Evolutionary conservation across 2,797 vertebrate genomes (phyloP).

Genomic region (Simalia tracyae): DNA sequence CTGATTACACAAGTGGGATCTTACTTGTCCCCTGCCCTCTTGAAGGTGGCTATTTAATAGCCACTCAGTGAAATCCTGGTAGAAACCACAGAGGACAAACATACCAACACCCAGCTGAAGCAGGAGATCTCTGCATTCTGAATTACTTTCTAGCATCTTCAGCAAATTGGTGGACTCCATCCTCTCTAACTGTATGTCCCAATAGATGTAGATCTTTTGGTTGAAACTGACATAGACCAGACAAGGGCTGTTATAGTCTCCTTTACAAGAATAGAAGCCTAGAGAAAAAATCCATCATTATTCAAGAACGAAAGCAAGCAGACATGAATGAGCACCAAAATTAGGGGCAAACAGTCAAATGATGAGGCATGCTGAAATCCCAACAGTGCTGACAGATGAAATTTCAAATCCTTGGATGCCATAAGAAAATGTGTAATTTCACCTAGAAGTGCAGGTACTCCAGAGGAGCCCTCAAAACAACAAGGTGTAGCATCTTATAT

Average conservation of each 20-base stretch:
- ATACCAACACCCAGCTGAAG: conserved; percentile 83
- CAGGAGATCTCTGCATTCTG: conserved; percentile 78
- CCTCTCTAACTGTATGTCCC: conserved; percentile 91
- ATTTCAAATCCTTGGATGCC: neutral
- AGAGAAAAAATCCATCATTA: conserved; percentile 23
- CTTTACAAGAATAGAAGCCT: conserved; percentile 96
- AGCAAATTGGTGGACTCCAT: conserved; percentile 95
- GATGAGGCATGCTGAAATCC: neutral
- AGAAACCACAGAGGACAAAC: conserved; percentile 45
- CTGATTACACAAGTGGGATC: neutral
- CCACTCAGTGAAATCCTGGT: neutral
- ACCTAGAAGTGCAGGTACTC: neutral
- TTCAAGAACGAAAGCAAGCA: neutral
- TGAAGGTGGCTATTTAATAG: neutral
- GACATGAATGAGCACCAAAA: neutral
- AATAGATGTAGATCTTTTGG: conserved; percentile 97
- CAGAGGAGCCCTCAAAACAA: neutral
- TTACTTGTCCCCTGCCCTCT: neutral
- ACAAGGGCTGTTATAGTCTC: conserved; percentile 90
- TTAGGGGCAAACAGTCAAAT: neutral
- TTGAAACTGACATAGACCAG: conserved; percentile 95
- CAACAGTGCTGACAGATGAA: neutral
- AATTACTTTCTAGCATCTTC: conserved; percentile 83
- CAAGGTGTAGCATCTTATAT: neutral
- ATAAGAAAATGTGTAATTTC: neutral